phyloP scores from a whole-genome alignment of 92 coral and sea anemone species.

The Umimayanthus chanpuru region DNA sequence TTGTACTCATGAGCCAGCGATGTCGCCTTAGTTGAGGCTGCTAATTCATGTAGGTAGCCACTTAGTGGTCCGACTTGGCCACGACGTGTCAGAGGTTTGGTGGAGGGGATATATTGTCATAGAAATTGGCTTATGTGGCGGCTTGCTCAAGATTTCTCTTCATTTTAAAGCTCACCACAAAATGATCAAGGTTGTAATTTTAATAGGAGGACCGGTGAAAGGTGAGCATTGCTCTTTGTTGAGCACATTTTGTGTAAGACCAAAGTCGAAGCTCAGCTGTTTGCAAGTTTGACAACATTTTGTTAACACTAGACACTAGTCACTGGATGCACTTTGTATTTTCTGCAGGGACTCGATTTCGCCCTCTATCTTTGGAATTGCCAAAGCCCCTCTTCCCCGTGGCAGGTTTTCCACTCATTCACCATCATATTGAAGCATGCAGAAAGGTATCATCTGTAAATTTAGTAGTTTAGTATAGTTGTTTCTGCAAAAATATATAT shows the following conservation, averaged over 20 bases:
- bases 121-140: slow-evolving; percentile 37
- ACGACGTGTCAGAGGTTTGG: slow-evolving; percentile 56
- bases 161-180: slow-evolving; percentile 27
- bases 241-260: not conserved
- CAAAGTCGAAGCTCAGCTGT: not conserved
- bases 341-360: slow-evolving; percentile 89
- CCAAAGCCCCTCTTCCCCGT: slow-evolving; percentile 96
- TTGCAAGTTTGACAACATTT: not conserved
- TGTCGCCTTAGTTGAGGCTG: not conserved
- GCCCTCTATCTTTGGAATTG: slow-evolving; percentile 94
- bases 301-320: not conserved
- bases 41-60: not conserved
- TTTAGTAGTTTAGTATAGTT: not conserved
- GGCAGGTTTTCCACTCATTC: slow-evolving; percentile 93
- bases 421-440: slow-evolving; percentile 98
- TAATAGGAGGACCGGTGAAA: slow-evolving; percentile 98
- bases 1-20: slow-evolving; percentile 19
- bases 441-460: slow-evolving; percentile 61
- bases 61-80: not conserved
- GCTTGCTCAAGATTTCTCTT: slow-evolving; percentile 12
- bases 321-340: not conserved
- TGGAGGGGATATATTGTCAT: slow-evolving; percentile 53
- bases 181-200: slow-evolving; percentile 87
- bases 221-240: slow-evolving; percentile 57
- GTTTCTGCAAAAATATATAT: not conserved